These are phyloP conservation scores for Poeciliopsis turneri DNA, from an alignment of 2,797 vertebrate species.

Conservation along the genomic window DNA sequence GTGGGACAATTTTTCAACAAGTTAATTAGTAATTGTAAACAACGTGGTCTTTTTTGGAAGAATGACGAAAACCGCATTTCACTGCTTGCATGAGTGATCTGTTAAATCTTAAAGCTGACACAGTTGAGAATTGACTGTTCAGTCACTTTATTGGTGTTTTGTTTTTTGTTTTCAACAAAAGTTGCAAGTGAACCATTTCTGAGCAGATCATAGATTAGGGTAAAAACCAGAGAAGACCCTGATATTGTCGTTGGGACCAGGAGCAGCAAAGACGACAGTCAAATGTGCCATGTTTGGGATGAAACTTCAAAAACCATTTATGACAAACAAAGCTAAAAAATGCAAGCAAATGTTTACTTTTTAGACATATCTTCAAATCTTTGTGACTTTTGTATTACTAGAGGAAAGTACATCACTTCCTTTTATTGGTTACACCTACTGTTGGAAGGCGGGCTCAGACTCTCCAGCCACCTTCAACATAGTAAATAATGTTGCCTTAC, in stretches of 20 bases:
- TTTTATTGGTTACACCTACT: background rate
- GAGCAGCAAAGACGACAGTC: too few species aligned
- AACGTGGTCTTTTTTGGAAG: background rate
- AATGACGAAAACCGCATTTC: background rate
- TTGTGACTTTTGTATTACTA: background rate
- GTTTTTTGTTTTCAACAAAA: background rate
- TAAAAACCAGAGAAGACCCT: background rate
- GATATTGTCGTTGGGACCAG: background rate
- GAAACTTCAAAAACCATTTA: background rate
- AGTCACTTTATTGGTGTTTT: background rate
- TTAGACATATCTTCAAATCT: background rate
- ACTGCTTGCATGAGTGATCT: background rate
- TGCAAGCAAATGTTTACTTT: background rate
- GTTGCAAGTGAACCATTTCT: background rate
- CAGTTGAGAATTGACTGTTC: background rate
- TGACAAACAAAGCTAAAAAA: background rate
- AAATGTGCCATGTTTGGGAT: background rate
- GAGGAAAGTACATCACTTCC: background rate
- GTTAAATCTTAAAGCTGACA: background rate
- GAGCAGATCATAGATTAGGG: background rate
- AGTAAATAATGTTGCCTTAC: conserved; percentile 3
- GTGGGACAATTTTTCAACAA: background rate
- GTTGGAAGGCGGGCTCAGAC: conserved; percentile 69
- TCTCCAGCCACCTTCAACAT: conserved; percentile 2
- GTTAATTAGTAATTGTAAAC: background rate